A percentile compares a stretch with the other conserved stretches of the same genome.
Evolutionary conservation across 2,113 vertebrate genomes (phyloP).

Genomic region (Passer montanus): DNA sequence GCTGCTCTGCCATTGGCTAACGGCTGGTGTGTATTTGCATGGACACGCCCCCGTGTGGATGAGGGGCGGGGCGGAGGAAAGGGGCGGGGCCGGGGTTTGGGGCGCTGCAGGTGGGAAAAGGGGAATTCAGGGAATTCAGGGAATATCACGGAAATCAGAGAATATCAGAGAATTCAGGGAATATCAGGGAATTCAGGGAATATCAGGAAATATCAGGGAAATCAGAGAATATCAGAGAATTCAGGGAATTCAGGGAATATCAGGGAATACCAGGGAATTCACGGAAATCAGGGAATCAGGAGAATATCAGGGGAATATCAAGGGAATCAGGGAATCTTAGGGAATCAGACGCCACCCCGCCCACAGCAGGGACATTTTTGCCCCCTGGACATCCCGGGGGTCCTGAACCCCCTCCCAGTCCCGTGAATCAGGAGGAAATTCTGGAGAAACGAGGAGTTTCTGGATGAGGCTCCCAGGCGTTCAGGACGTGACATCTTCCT

Average conservation of each 20-base stretch:
- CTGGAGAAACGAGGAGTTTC: not conserved
- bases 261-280: not conserved
- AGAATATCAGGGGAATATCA: too few relatives aligned
- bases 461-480: not conserved
- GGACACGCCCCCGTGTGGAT: not conserved
- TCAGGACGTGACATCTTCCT: not conserved
- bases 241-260: too few relatives aligned
- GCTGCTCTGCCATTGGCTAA: not conserved
- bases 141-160: not conserved
- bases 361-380: fast-evolving
- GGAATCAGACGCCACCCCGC: not conserved
- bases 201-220: too few relatives aligned
- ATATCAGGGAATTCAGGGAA: not conserved
- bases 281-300: too few relatives aligned
- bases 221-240: too few relatives aligned
- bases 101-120: not conserved
- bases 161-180: not conserved
- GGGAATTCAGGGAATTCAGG: not conserved
- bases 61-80: not conserved
- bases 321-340: not conserved
- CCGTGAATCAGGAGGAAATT: fast-evolving
- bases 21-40: fast-evolving
- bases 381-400: fast-evolving
- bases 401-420: fast-evolving
- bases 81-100: too few relatives aligned